Conservation (phyloP, 2,113 vertebrate genomes). For the Mustelus asterias region DNA sequence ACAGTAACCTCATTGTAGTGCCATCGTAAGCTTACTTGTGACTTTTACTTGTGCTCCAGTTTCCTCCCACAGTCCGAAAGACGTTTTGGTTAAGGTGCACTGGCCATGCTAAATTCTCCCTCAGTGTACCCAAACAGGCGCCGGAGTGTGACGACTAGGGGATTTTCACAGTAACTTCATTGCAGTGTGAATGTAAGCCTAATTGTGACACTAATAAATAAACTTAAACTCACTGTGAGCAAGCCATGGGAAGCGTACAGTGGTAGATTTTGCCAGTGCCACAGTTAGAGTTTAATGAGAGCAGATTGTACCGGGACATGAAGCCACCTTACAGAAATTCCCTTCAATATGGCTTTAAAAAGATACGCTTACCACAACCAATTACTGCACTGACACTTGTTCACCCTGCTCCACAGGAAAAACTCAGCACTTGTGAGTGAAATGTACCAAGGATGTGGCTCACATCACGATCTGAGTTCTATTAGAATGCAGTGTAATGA, state of each 20-base stretch:
- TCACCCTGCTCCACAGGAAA: not conserved
- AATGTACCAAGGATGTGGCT: not conserved
- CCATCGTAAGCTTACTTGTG: no score
- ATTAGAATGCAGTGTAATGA: not conserved
- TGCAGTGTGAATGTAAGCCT: no score
- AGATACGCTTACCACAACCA: not conserved
- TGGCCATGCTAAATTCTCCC: no score
- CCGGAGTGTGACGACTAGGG: no score
- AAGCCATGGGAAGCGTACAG: not conserved
- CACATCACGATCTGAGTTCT: not conserved
- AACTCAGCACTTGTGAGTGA: not conserved
- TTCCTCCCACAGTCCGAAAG: no score
- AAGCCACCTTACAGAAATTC: not conserved
- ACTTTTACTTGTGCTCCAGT: no score
- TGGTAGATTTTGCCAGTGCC: not conserved
- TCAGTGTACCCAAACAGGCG: no score
- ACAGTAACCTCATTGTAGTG: no score
- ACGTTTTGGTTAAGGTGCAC: no score
- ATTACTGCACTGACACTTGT: not conserved
- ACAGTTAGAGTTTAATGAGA: not conserved
- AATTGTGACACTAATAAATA: no score
- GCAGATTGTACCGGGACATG: not conserved
- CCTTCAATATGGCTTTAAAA: not conserved
- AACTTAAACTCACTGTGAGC: not conserved
- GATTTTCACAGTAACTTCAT: no score